phyloP scores from a whole-genome alignment of 2,888 invertebrate genomes.

The Drosophila suboccidentalis region DNA sequence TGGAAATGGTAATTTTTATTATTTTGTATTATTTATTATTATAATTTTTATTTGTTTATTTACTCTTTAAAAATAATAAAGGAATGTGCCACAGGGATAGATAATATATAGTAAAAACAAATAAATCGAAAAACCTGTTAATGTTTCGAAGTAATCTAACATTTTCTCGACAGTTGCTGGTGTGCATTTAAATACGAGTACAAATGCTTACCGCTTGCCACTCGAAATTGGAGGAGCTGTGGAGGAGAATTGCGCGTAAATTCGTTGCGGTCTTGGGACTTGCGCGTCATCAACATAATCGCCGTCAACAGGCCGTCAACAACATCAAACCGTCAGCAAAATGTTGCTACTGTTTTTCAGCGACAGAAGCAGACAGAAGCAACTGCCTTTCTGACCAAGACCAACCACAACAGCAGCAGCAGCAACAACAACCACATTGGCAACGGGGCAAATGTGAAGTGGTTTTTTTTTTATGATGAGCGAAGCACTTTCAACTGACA shows the following conservation, averaged over 20 bases:
- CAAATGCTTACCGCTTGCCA: conserved; percentile 61
- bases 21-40: too few species aligned
- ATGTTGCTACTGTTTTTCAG: conserved; percentile 78
- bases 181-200: conserved; percentile 55
- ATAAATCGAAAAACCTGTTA: background rate
- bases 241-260: conserved; percentile 81
- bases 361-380: conserved; percentile 35
- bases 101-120: background rate
- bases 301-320: conserved; percentile 80
- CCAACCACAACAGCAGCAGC: conserved; percentile 33
- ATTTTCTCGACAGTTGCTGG: conserved; percentile 38
- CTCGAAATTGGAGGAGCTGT: conserved; percentile 52
- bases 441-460: conserved; percentile 65
- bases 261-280: conserved; percentile 73
- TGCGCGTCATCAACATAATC: conserved; percentile 79
- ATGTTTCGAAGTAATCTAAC: conserved; percentile 21
- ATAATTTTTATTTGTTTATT: too few species aligned
- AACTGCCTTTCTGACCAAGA: conserved; percentile 27
- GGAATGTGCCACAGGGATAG: too few species aligned
- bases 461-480: conserved; percentile 66
- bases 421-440: conserved; percentile 57
- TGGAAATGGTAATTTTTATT: too few species aligned
- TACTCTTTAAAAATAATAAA: too few species aligned
- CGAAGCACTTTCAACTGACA: conserved; percentile 65
- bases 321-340: conserved; percentile 77